Percentiles rank a stretch among this genome's conserved stretches.
These are phyloP conservation scores for Heterodera schachtii DNA, from an alignment of 1,140 invertebrate genomes.

Conservation along the genomic window DNA sequence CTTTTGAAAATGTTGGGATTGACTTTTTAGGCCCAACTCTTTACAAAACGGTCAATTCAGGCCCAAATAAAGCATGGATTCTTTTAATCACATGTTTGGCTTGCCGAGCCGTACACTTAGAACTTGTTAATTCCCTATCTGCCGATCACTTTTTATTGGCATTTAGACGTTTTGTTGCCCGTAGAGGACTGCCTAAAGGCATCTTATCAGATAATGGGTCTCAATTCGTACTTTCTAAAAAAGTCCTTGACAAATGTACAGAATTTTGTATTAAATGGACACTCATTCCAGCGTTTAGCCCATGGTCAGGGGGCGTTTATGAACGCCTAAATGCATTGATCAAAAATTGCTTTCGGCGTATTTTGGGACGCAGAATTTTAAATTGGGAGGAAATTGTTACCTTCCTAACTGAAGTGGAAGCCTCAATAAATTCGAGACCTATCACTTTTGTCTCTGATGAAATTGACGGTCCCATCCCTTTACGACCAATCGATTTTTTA, in stretches of 20 bases:
- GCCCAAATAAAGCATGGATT: not conserved
- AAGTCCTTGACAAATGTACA: not conserved
- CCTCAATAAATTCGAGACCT: slow-evolving; percentile 6
- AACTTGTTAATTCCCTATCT: not conserved
- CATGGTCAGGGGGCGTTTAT: slow-evolving; percentile 9
- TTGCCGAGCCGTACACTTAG: not conserved
- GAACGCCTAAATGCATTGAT: not conserved
- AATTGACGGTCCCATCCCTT: not conserved
- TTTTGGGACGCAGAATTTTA: not conserved
- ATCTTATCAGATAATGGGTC: not conserved
- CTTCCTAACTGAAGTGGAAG: not conserved
- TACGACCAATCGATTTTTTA: slow-evolving; percentile 5
- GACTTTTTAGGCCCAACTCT: slow-evolving; percentile 9
- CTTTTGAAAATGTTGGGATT: not conserved
- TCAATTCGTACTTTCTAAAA: not conserved
- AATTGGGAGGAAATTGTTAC: slow-evolving; percentile 1
- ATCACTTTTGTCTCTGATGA: slow-evolving; percentile 10
- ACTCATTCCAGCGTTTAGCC: not conserved
- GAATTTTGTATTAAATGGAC: not conserved
- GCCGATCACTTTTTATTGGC: not conserved
- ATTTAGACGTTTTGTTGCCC: not conserved
- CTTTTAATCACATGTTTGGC: not conserved
- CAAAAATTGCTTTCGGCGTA: not conserved
- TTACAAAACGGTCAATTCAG: not conserved
- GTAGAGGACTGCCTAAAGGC: not conserved